A percentile compares a stretch with the other conserved stretches of the same genome.
phyloP scores from a whole-genome alignment of 2,797 vertebrate species.

The Sebastes vulpes region DNA sequence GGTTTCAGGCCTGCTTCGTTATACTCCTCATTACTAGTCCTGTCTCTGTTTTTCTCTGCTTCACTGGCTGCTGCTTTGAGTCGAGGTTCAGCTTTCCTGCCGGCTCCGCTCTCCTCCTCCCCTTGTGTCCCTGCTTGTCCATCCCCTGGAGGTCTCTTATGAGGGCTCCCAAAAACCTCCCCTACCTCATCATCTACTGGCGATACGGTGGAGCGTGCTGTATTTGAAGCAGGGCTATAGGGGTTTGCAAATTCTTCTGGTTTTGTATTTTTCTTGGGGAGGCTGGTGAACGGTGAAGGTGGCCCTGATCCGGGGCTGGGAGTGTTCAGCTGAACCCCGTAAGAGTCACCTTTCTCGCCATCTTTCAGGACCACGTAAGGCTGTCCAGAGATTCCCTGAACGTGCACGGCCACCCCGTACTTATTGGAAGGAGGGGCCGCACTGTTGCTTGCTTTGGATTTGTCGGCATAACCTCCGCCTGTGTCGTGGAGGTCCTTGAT shows the following conservation, averaged over 20 bases:
- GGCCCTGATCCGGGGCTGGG: conserved; percentile 64
- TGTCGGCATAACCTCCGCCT: conserved; percentile 77
- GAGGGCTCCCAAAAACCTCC: conserved; percentile 78
- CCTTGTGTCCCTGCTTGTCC: conserved; percentile 85
- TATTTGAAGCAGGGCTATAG: conserved; percentile 30
- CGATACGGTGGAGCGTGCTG: conserved; percentile 76
- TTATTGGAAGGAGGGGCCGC: conserved; percentile 72
- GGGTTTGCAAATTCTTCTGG: conserved; percentile 44
- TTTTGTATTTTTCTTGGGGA: conserved; percentile 46
- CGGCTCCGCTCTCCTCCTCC: conserved; percentile 66
- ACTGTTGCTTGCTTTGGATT: conserved; percentile 60
- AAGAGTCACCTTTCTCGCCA: conserved; percentile 92
- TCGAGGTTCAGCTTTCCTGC: conserved; percentile 42
- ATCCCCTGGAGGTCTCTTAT: conserved; percentile 85
- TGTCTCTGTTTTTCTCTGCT: conserved; percentile 24
- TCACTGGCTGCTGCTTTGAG: conserved; percentile 33
- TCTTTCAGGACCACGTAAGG: conserved; percentile 97
- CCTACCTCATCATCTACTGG: conserved; percentile 77
- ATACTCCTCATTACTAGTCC: conserved; percentile 50
- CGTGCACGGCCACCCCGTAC: conserved; percentile 94
- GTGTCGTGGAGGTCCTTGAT: conserved; percentile 90
- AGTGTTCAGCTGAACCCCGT: conserved; percentile 92
- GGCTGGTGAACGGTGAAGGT: conserved; percentile 68
- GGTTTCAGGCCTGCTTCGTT: conserved; percentile 86
- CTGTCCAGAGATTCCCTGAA: conserved; percentile 96